Percentiles rank a stretch among this genome's conserved stretches.
Conservation (phyloP, 2,113 vertebrate genomes). For the Anoura caudifer region DNA sequence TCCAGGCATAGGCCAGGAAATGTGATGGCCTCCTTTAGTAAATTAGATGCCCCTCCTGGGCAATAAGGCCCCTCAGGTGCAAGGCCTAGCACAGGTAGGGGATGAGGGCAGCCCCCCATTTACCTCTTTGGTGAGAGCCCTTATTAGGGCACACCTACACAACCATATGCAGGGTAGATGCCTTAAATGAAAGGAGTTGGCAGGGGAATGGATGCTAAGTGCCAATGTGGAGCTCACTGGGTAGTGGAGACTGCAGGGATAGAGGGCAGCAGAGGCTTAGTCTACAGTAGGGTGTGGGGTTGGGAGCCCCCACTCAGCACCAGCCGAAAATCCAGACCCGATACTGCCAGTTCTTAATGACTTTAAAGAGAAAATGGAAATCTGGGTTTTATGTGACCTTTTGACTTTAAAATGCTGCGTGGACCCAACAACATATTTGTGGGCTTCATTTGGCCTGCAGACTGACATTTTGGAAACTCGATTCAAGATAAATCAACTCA, state of each 20-base stretch:
- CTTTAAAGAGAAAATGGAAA: slow-evolving; percentile 19
- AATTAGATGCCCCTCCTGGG: neutral
- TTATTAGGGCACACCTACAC: neutral
- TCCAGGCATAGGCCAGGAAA: neutral
- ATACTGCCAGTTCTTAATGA: neutral
- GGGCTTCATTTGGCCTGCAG: neutral
- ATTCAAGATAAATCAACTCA: neutral
- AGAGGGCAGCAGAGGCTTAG: neutral
- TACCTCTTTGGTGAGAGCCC: neutral
- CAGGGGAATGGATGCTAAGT: neutral
- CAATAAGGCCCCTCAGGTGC: neutral
- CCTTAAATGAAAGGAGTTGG: neutral
- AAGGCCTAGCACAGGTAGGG: neutral
- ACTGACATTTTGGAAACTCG: neutral
- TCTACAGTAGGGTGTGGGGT: neutral
- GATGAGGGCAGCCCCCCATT: neutral
- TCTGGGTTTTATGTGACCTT: neutral
- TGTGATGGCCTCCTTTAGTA: neutral
- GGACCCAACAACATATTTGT: neutral
- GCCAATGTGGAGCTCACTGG: neutral
- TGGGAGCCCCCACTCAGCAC: neutral
- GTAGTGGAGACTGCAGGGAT: neutral
- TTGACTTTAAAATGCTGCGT: slow-evolving; percentile 2
- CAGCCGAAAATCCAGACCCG: neutral
- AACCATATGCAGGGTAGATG: neutral